Evolutionary conservation across 2,888 invertebrate species (phyloP), one percentile per base, ranked within the genome.

Genomic region (Entomobrya proxima): DNA sequence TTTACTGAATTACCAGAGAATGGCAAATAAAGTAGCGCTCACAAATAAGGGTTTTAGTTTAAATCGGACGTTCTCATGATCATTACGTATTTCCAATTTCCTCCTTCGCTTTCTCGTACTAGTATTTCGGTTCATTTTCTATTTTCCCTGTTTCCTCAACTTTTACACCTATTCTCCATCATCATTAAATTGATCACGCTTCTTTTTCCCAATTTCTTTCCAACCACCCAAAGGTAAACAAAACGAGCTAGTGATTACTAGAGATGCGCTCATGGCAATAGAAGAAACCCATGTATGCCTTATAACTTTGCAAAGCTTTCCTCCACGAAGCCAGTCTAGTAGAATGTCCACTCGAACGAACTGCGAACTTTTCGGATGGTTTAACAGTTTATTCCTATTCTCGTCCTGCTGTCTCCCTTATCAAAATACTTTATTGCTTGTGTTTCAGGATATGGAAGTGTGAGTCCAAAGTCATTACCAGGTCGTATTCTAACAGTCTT

Each of bases 401-500:
- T 75, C 27, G 74, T 15, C 64, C 6, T 64, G 44, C 32, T 69
- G 15, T 64, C 15, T 83, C 13, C 35, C 55, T 61, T 58, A n/a
- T 18, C 35, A 32, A 61, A 32, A 15, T 61, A n/a, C 18, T 35
- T 2, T 40, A 15, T 40, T 52, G 55, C 6, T 24, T 50, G n/a
- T n/a, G 40, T 55, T 37, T 58, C 82, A 90, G 90, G 90, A 76
- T 90, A 90, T 80, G 90, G 90, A 79, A 89, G 89, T 80, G 88
- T 90, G 40, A 89, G 89, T 86, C 90, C 90, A 30, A 88, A 89
- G 88, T 90, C 90, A 44, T 87, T 89, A 76, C 86, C 89, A 67
- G 90, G 90, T 67, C 89, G 90, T 55, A 88, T 90, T 82, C 86
- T 90, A 27, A 90, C 90, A 58, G 90, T 90, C 15, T 89, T 90